These are phyloP conservation scores for Ooceraea biroi DNA, from an alignment of 1,140 invertebrate species.

Conservation along the genomic window DNA sequence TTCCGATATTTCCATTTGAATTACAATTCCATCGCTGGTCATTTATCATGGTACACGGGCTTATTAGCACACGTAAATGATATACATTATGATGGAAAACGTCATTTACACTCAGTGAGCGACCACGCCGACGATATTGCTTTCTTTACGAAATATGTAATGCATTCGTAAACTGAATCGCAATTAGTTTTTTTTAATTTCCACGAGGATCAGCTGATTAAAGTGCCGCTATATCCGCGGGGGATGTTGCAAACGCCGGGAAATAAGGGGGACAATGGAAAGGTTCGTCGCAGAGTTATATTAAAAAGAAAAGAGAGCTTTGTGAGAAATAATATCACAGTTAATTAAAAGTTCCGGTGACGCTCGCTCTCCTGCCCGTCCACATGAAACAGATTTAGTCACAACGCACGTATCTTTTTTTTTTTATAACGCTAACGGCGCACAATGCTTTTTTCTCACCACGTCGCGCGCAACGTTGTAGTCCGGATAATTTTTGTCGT, in stretches of 20 bases:
- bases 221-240: conserved; percentile 25
- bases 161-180: conserved; percentile 16
- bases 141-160: conserved; percentile 10
- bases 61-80: conserved; percentile 4
- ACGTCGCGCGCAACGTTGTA: background rate
- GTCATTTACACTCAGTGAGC: conserved; percentile 4
- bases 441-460: background rate
- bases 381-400: conserved; percentile 32
- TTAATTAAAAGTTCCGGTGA: conserved; percentile 66
- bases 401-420: conserved; percentile 8
- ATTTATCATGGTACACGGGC: background rate
- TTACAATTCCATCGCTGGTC: background rate
- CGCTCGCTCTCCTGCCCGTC: background rate
- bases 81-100: conserved; percentile 6
- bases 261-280: conserved; percentile 7
- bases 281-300: conserved; percentile 19
- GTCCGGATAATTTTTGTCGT: conserved; percentile 20
- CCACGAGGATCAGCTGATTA: conserved; percentile 32
- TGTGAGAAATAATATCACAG: conserved; percentile 30
- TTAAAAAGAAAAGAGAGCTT: conserved; percentile 28
- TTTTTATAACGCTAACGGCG: background rate
- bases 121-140: background rate
- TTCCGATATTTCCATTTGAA: background rate
- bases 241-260: conserved; percentile 29
- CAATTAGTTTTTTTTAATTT: conserved; percentile 54